Base-by-base conservation (phyloP, 1,140 invertebrate species). In the Pectinophora gossypiella region DNA sequence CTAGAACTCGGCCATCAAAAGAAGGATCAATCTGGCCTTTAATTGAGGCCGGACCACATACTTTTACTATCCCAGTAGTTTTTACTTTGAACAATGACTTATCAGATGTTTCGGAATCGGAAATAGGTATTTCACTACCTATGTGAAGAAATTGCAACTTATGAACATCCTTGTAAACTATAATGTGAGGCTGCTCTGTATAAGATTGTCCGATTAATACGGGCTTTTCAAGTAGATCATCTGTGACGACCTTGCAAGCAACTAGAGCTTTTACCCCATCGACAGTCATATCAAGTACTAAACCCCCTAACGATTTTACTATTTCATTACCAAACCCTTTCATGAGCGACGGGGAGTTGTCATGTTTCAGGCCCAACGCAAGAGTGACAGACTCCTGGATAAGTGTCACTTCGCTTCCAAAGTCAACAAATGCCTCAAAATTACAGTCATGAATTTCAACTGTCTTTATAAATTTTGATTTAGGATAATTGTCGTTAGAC, bases 161-260 rank as follows among this genome's bases (percentile, higher is more conserved):
- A 6, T 38, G 3, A 9, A 16, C 3, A 23, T 23, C 19, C 18
- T 44, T 51, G 16, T 51, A 20, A 2, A 27, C 40, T 13, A 13
- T 32, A 13, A 51, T 44, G 18, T 51, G 38, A 10, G 23, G 15
- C 19, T 43, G 36, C 27, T 51, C 48, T 2, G 48, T 51, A 23
- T 51, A 51, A 21, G 48, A 21, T 16, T 51, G 48, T 15, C 50
- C 50, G 10, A 51, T 18, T n/a, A 44, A 23, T n/a, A 51, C 16
- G n/a, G 50, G 36, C 22, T 43, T 51, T 23, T 51, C 40, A n/a
- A 51, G 19, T 10, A 51, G 27, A 23, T 21, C 1, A 21, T 50
- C 48, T 3, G 3, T 22, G 9, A 50, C 48, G 4, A 42, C 48
- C 15, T 42, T 50, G 40, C 48, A 38, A 15, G 12, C 5, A 2